Evolutionary conservation across 1,140 invertebrate species (phyloP).

Genomic region (Cydia fagiglandana): DNA sequence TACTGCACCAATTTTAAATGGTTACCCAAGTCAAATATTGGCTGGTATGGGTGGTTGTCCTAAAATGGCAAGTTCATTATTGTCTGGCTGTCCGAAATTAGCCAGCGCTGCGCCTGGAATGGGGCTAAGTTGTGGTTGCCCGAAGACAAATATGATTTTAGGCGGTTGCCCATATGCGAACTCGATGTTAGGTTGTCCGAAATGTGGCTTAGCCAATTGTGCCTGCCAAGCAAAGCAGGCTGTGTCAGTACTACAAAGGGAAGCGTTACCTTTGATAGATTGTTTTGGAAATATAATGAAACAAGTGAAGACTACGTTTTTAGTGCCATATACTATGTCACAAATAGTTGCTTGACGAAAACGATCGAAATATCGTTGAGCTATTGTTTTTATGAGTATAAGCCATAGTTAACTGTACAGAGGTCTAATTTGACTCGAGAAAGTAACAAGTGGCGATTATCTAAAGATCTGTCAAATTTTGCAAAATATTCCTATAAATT

Average conservation of each 20-base stretch:
- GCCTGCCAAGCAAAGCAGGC: neutral
- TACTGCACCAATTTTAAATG: neutral
- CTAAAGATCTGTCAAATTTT: no score
- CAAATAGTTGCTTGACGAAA: conserved; percentile 33
- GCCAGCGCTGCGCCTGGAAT: neutral
- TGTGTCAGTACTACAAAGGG: neutral
- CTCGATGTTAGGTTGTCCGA: neutral
- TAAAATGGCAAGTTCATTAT: neutral
- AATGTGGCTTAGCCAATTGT: neutral
- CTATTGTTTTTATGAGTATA: no score
- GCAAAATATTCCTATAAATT: no score
- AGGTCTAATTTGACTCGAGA: no score
- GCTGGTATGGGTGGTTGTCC: neutral
- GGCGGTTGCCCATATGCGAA: neutral
- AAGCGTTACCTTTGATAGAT: conserved; percentile 41
- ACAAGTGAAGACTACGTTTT: conserved; percentile 42
- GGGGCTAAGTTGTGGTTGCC: neutral
- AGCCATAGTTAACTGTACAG: no score
- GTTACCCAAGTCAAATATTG: neutral
- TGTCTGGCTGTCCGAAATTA: conserved; percentile 2
- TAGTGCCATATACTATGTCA: conserved; percentile 44
- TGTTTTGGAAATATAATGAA: conserved; percentile 45
- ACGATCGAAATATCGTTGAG: no score
- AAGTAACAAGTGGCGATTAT: no score
- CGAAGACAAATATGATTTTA: conserved; percentile 13